Evolutionary conservation across 2,797 vertebrate species (phyloP).

Genomic region (Sandelia bainsii): DNA sequence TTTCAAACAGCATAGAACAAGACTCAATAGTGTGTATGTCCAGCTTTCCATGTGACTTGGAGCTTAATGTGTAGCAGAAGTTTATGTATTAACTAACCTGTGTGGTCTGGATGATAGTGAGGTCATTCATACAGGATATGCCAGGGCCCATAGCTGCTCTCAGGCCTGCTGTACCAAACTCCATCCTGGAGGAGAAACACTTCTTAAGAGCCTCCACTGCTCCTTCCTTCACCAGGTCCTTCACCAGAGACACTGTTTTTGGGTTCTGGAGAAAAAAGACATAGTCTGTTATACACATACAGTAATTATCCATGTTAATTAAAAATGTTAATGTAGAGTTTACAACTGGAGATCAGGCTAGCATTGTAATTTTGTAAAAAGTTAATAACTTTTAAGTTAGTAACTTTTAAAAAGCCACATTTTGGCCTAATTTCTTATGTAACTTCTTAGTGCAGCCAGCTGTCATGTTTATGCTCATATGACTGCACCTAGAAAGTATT

Average conservation of each 20-base stretch:
- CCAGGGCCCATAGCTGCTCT: slow-evolving; percentile 95
- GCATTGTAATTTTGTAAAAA: background rate
- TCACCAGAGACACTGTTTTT: slow-evolving; percentile 87
- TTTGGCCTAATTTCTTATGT: background rate
- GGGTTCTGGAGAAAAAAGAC: slow-evolving; percentile 85
- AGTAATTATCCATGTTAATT: background rate
- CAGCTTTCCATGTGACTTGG: slow-evolving; percentile 20
- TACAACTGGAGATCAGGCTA: background rate
- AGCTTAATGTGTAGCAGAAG: background rate
- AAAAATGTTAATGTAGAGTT: background rate
- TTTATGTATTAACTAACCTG: slow-evolving; percentile 84
- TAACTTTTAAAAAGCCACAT: background rate
- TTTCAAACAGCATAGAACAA: background rate
- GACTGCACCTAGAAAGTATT: too few species aligned
- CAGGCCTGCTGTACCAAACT: slow-evolving; percentile 96
- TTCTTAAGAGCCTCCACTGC: slow-evolving; percentile 84
- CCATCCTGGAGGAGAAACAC: slow-evolving; percentile 92
- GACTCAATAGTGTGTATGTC: slow-evolving; percentile 10
- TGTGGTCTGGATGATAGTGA: slow-evolving; percentile 98
- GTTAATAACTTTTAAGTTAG: too few species aligned
- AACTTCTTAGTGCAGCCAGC: background rate
- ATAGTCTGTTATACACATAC: background rate
- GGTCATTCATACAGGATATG: slow-evolving; percentile 93
- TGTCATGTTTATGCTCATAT: too few species aligned
- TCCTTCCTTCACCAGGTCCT: slow-evolving; percentile 84